Percentiles rank a stretch among this genome's conserved stretches.
Evolutionary conservation across 2,888 invertebrate species (phyloP).

Genomic region (Spicauda simplicius): DNA sequence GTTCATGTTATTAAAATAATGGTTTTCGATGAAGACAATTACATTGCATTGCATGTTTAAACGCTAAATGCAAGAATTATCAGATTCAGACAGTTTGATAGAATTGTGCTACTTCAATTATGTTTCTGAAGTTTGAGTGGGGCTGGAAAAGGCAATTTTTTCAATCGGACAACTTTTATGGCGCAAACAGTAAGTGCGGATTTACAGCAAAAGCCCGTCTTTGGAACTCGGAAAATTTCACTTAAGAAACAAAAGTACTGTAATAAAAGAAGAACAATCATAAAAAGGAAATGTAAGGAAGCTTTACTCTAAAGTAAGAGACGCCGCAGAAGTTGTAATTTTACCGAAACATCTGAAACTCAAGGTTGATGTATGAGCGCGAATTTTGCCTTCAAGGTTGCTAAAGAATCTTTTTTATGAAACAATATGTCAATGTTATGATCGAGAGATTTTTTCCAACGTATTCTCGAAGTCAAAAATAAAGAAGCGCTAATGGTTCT

Average conservation of each 20-base stretch:
- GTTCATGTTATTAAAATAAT: too few species aligned
- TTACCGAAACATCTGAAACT: slow-evolving; percentile 36
- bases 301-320: slow-evolving; percentile 64
- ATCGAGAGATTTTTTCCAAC: too few species aligned
- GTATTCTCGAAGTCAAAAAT: too few species aligned
- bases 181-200: slow-evolving; percentile 77
- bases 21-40: too few species aligned
- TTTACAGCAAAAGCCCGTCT: slow-evolving; percentile 76
- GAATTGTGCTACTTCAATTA: slow-evolving; percentile 25
- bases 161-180: slow-evolving; percentile 79
- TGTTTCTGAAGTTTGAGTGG: slow-evolving; percentile 41
- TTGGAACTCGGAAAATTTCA: slow-evolving; percentile 80
- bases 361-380: slow-evolving; percentile 9
- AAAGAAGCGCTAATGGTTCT: too few species aligned
- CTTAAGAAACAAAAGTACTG: slow-evolving; percentile 83
- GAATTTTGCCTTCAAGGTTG: slow-evolving; percentile 2
- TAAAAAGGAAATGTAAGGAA: slow-evolving; percentile 76
- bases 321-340: slow-evolving; percentile 42
- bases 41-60: too few species aligned
- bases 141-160: slow-evolving; percentile 65
- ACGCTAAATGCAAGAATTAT: too few species aligned
- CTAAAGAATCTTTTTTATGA: too few species aligned
- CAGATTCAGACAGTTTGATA: too few species aligned
- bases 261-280: slow-evolving; percentile 84
- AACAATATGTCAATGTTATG: too few species aligned